Base-by-base conservation (phyloP, 2,797 vertebrate genomes). In the Iguana delicatissima region DNA sequence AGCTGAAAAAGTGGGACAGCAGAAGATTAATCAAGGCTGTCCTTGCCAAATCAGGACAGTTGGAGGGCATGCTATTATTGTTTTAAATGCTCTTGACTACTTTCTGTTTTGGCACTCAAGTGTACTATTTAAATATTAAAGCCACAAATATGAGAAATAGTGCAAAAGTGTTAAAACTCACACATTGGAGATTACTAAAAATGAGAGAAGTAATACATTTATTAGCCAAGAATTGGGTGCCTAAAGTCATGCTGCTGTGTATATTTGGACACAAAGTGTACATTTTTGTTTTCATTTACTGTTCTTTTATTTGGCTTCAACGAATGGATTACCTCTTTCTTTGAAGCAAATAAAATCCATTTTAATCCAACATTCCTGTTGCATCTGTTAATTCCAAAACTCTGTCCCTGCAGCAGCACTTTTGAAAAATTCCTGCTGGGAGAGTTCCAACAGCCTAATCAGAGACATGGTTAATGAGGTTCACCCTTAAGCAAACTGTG, bases 361-460 rank as follows among this genome's bases (percentile, higher is more conserved):
- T 93, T 95, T 95, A 92, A 90, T 93, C 73, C 42, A 84, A 76
- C 86, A 86, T 89, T 90, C 91, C 91, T 90, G 46, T 93, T 92
- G 89, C 93, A 95, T 91, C 90, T 95, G 92, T 94, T 96, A 85
- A 89, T 80, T 96, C 50, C 4, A 94, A 91, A 95, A 93, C 88
- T 74, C 91, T 74, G 82, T 81, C 93, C 89, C 85, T 91, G 57
- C 89, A 89, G 0, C 93, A 87, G 86, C 89, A 91, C 88, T 94
- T 79, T 89, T 95, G 93, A 93, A 91, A 94, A 90, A 83, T 87
- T 89, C 91, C 92, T 91, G 72, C 90, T 93, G 90, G 84, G 91
- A 92, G 87, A 92, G 85, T 91, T 86, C 89, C 35, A 22, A 83
- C 85, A 91, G 90, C 84, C 94, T 93, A 89, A 90, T 87, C 85